Base-by-base conservation (phyloP, 1,140 invertebrate species). In the Solen grandis region DNA sequence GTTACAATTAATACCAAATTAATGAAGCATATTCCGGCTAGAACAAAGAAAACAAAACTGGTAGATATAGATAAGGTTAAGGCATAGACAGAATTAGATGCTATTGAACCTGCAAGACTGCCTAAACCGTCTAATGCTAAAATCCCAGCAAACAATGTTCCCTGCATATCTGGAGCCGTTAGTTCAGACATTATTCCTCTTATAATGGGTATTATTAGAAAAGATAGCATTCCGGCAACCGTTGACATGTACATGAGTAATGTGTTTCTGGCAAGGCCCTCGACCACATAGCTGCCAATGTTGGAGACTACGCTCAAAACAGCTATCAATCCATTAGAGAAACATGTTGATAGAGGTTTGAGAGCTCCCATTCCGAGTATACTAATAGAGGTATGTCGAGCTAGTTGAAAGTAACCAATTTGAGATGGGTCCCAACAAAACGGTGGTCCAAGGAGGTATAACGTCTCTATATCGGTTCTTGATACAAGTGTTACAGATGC, bases 101-200 rank as follows among this genome's bases (percentile, higher is more conserved):
- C 38, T 2, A 76, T 29, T 33, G 60, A 19, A 5, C 36, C 60
- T 22, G 41, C 38, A 1, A 68, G 29, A 19, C 19, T 22, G 35
- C 65, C 52, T 1, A 68, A 13, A 16, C 46, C 25, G 46, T 68
- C 65, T 5, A 68, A 19, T 13, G 38, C 16, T 13, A 46, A 36
- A 5, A 50, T 27, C 14, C 65, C 31, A 1, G 74, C 57, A 55
- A 76, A 76, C 74, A 76, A 66, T 0, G 74, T 63, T 0, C 74
- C 74, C 33, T 76, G 74, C 57, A 66, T 76, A 36, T 76, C 74
- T n/a, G 62, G 31, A n/a, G 29, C 31, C 27, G 65, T 68, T 13
- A 68, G 46, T 2, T 19, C 41, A n/a, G 65, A 68, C 65, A 68
- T 68, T n/a, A 68, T 41, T 19, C 65, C 36, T 8, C 65, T 16